Conservation (phyloP, 2,888 invertebrate genomes). For the Macrophya alboannulata region DNA sequence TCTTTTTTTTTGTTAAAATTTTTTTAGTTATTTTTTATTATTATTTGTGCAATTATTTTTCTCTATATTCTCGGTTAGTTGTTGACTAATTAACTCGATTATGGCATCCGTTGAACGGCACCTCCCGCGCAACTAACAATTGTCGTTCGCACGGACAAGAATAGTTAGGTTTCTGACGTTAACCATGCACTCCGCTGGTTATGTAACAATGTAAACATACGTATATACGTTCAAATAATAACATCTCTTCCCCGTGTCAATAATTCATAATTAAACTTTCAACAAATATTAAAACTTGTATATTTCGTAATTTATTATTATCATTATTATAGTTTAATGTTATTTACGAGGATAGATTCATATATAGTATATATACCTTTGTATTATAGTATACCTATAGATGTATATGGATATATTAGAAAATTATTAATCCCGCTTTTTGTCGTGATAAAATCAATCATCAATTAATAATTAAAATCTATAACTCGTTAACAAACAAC, state of each 20-base stretch:
- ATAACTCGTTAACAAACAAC: constrained; percentile 24
- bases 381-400: not conserved
- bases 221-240: not conserved
- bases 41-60: not conserved
- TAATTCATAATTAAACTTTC: not conserved
- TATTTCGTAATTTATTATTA: not conserved
- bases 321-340: constrained; percentile 1
- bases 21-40: not conserved
- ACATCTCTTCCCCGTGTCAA: constrained; percentile 5
- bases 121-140: not conserved
- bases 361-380: not conserved
- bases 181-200: constrained; percentile 12
- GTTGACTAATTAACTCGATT: constrained; percentile 35
- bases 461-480: constrained; percentile 42
- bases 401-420: constrained; percentile 3
- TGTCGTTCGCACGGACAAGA: constrained; percentile 24
- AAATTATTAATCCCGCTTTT: constrained; percentile 14
- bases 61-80: not conserved
- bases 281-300: constrained; percentile 21
- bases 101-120: constrained; percentile 15
- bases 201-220: constrained; percentile 39
- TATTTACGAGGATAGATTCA: not conserved
- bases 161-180: constrained; percentile 14
- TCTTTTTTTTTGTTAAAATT: not conserved
- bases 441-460: not conserved